These are phyloP conservation scores for Nylanderia fulva DNA, from an alignment of 1,140 invertebrate genomes.

Conservation along the genomic window DNA sequence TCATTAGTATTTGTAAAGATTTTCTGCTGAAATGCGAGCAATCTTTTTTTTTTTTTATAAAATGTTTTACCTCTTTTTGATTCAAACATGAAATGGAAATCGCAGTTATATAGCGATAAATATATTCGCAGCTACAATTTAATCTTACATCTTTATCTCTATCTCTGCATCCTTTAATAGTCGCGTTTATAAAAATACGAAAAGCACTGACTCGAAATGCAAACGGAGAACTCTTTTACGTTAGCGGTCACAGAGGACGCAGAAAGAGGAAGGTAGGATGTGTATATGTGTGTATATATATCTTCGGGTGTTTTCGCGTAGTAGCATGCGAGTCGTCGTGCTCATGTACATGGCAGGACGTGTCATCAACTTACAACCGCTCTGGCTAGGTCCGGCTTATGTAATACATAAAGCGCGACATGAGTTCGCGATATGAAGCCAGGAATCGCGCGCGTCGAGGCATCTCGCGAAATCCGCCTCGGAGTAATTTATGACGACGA, in stretches of 20 bases:
- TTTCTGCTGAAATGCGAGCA: not conserved
- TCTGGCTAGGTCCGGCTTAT: constrained; percentile 38
- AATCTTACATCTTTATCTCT: not conserved
- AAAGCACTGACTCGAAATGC: not conserved
- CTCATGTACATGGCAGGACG: constrained; percentile 42
- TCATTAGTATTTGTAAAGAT: not conserved
- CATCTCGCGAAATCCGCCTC: not conserved
- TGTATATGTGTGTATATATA: not conserved
- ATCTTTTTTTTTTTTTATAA: not conserved
- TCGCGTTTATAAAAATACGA: constrained; percentile 27
- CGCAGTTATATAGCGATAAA: too few species aligned
- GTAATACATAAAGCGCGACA: constrained; percentile 56
- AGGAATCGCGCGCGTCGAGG: constrained; percentile 46
- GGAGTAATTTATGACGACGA: constrained; percentile 41
- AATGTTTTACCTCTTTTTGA: not conserved
- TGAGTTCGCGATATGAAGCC: constrained; percentile 54
- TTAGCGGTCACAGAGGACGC: constrained; percentile 32
- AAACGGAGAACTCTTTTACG: constrained; percentile 3
- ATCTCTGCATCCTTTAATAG: not conserved
- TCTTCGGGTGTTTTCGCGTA: constrained; percentile 42
- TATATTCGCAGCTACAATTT: not conserved
- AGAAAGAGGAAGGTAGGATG: constrained; percentile 1
- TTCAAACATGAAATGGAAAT: not conserved
- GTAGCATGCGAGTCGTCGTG: constrained; percentile 32
- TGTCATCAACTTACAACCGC: constrained; percentile 47